Evolutionary conservation across 2,113 vertebrate genomes (phyloP), one percentile per base, ranked within the genome.

Genomic region (Ictalurus punctatus): DNA sequence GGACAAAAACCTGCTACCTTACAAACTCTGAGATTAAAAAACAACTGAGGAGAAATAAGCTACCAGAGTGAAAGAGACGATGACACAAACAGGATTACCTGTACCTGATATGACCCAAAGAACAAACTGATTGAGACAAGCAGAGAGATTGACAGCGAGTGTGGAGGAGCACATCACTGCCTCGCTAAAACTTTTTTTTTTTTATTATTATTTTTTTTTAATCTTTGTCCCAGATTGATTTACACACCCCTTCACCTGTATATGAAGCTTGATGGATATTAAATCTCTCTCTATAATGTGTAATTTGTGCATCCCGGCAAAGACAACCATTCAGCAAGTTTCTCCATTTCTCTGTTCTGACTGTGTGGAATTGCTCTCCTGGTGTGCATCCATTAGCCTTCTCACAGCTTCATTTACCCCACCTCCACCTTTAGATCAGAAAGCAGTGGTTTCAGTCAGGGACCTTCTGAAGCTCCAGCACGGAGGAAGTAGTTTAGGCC

Each of bases 401-500:
- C 73, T 65, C 27, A 30, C 44, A 30, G 27, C 59, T 65, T 61
- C 40, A 34, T 40, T 78, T 58, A 10, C 44, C 34, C 13, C 19
- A 13, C 59, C 76, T 80, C 63, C 23, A 52, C 30, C 83, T 69
- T 84, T 84, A 27, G 83, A 69, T 85, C 61, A 87, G 61, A 87
- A 80, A 14, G 44, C 40, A 63, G 40, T n/a, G 13, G 19, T 54
- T 59, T 83, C 65, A 87, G 61, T 69, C 61, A 87, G 48, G n/a
- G 63, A 6, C 63, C 61, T 40, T 21, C 12, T 25, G 76, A 58
- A 82, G 86, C 52, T 27, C 48, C 65, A 69, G 25, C 21, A 27
- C 16, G 17, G 30, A 61, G 21, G 56, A 61, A 80, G n/a, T 37
- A 0, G 1, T 9, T 54, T 58, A 34, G 0, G 63, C 56, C 6